Percentiles rank a stretch among this genome's conserved stretches.
Conservation (phyloP, 1,140 invertebrate species). For the Nomia melanderi region DNA sequence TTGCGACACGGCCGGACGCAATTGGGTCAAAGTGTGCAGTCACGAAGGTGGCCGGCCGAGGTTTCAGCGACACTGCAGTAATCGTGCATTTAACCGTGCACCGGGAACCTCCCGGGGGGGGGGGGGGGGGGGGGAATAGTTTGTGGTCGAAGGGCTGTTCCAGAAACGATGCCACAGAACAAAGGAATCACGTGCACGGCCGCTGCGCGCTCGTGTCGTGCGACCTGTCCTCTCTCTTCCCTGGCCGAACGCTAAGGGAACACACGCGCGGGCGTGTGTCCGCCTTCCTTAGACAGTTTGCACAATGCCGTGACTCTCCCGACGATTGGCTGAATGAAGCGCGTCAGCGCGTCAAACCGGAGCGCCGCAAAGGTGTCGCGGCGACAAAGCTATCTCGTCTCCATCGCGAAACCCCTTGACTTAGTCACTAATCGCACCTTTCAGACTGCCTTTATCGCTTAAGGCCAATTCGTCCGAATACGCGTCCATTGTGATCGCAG, state of each 20-base stretch:
- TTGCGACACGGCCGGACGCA: slow-evolving; percentile 50
- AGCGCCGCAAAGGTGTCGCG: slow-evolving; percentile 64
- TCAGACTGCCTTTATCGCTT: not conserved
- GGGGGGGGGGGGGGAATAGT: slow-evolving; percentile 60
- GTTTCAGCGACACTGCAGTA: slow-evolving; percentile 55
- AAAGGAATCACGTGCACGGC: slow-evolving; percentile 70
- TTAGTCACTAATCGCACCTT: slow-evolving; percentile 10
- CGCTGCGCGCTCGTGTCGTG: slow-evolving; percentile 20
- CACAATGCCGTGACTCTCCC: slow-evolving; percentile 22
- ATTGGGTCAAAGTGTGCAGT: slow-evolving; percentile 63
- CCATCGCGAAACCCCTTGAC: slow-evolving; percentile 51
- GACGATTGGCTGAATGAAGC: slow-evolving; percentile 49
- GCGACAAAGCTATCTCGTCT: slow-evolving; percentile 62
- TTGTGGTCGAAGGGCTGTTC: slow-evolving; percentile 57
- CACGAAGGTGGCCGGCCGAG: slow-evolving; percentile 45
- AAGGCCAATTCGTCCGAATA: too few relatives aligned
- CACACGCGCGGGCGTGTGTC: not conserved
- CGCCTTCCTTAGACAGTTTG: slow-evolving; percentile 24
- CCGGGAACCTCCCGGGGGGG: slow-evolving; percentile 21
- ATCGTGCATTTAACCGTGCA: slow-evolving; percentile 54
- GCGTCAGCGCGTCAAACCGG: slow-evolving; percentile 43
- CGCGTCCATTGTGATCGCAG: too few relatives aligned
- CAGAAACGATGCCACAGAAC: slow-evolving; percentile 68
- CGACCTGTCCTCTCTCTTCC: slow-evolving; percentile 7
- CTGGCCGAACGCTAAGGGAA: not conserved